These are phyloP conservation scores for Falco berigora DNA, from an alignment of 2,797 vertebrate species.

Conservation along the genomic window DNA sequence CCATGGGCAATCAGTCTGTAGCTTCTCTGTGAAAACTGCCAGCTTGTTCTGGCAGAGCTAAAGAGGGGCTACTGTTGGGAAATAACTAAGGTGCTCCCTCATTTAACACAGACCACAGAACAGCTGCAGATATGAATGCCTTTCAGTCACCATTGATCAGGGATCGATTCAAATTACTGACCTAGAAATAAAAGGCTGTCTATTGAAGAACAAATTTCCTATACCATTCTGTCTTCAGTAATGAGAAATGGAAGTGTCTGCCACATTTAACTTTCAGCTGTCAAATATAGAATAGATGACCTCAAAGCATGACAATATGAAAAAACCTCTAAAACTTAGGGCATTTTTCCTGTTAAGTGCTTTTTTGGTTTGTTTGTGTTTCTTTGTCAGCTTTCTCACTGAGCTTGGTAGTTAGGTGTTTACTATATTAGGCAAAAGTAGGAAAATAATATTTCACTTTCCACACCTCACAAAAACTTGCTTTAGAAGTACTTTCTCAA, in stretches of 20 bases:
- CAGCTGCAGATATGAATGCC: constrained; percentile 53
- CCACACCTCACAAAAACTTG: neutral
- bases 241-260: constrained; percentile 11
- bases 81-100: neutral
- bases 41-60: neutral
- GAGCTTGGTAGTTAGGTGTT: neutral
- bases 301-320: neutral
- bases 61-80: neutral
- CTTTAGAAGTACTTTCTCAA: neutral
- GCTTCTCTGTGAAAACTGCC: neutral
- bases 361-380: neutral
- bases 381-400: neutral
- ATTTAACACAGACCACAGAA: constrained; percentile 36
- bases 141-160: constrained; percentile 48
- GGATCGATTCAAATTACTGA: constrained; percentile 58
- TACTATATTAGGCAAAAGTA: neutral
- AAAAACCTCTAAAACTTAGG: neutral
- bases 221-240: neutral
- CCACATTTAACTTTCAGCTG: neutral
- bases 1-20: neutral
- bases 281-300: neutral
- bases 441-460: neutral
- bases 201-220: constrained; percentile 34
- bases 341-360: neutral
- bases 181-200: constrained; percentile 44